Evolutionary conservation across 2,797 vertebrate species (phyloP).

Genomic region (Acanthurus lineatus): DNA sequence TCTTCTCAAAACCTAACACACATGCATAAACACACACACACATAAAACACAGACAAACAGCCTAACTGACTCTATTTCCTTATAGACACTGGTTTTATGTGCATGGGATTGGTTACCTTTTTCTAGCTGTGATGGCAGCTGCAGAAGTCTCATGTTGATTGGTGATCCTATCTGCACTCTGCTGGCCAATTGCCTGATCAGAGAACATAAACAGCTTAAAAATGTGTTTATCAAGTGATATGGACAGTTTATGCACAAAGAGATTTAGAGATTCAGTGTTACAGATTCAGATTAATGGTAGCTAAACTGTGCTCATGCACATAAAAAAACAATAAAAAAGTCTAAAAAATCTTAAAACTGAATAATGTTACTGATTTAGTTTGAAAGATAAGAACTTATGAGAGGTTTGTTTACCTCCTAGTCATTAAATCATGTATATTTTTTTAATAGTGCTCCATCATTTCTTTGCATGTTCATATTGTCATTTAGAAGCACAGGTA

Average conservation of each 20-base stretch:
- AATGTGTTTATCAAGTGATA: not conserved
- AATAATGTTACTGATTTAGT: too few relatives aligned
- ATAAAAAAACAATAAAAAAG: not conserved
- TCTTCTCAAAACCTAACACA: conserved; percentile 83
- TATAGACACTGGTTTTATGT: not conserved
- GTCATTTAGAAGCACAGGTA: too few relatives aligned
- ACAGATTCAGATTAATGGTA: not conserved
- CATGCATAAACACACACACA: conserved; percentile 20
- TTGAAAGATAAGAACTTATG: too few relatives aligned
- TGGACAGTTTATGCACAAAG: not conserved
- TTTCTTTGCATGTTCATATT: too few relatives aligned
- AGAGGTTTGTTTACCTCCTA: too few relatives aligned
- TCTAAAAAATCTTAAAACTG: too few relatives aligned
- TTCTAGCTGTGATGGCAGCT: conserved; percentile 80
- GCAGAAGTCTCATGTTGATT: conserved; percentile 80
- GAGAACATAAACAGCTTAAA: conserved; percentile 5
- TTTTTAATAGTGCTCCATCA: too few relatives aligned
- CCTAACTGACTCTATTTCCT: not conserved
- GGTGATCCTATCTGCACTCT: conserved; percentile 90
- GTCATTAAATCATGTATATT: too few relatives aligned
- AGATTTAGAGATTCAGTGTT: not conserved
- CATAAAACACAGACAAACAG: conserved; percentile 23
- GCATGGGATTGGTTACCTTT: conserved; percentile 78
- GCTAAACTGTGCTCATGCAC: not conserved
- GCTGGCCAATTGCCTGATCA: conserved; percentile 87